Base-by-base conservation (phyloP, 2,797 vertebrate genomes). In the Rhinoraja longicauda region DNA sequence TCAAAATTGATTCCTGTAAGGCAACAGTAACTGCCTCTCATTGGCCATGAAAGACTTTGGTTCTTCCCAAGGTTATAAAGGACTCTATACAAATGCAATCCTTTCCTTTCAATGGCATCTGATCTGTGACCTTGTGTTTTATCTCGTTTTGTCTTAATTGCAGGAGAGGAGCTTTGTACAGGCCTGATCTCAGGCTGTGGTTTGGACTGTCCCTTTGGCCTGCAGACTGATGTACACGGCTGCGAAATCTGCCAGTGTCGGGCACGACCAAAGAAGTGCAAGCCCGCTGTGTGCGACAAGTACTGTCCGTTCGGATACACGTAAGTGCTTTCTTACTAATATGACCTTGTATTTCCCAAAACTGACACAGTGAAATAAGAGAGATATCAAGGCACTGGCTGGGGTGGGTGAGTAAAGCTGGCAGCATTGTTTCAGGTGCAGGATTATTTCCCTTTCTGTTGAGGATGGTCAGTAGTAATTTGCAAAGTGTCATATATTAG, bases 211-310 rank as follows among this genome's bases (percentile, higher is more conserved):
- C 96, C 97, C 93, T 97, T 96, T 0, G 98, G 98, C 76, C 97
- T 97, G 95, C 97, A 97, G 93, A 97, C 96, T 0, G 97, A 98
- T 0, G 72, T 94, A 93, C 97, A 97, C 93, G 96, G 96, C 95
- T 98, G 98, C 94, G 97, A 97, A 93, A 95, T 96, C 94, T 98
- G 98, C 94, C 97, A 97, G 94, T 98, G 98, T 94, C 97, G 97
- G 62, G 96, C 96, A 0, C 95, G 97, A 29, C 97, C 97, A 91
- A 97, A 96, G 96, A 98, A 97, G 94, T 98, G 98, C 97, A 97
- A 97, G 94, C 96, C 97, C 53, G 93, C 97, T 91, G 95, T 95
- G 93, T 98, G 98, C 93, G 96, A 96, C 95, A 98, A 97, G 95
- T 95, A 96, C 94, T 98, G 98, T 95, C 97, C 98, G 0, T 96